Percentiles rank a stretch among this genome's conserved stretches.
Conservation (phyloP, 2,113 vertebrate genomes). For the Hippocampus zosterae region DNA sequence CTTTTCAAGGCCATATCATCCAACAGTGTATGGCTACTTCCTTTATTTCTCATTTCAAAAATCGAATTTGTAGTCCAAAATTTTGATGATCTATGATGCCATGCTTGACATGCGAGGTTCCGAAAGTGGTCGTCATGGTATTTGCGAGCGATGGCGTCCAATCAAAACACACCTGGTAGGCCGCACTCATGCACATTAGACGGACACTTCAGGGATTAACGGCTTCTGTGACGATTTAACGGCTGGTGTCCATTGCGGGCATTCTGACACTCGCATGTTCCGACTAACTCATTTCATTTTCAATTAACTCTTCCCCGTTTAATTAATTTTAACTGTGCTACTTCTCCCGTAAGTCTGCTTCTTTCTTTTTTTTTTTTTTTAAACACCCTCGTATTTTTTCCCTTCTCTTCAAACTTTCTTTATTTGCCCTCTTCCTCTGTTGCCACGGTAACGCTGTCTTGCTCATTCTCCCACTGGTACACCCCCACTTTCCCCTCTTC, state of each 20-base stretch:
- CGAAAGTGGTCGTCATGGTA: neutral
- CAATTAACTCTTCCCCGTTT: constrained; percentile 1
- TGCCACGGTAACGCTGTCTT: constrained; percentile 62
- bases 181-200: neutral
- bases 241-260: neutral
- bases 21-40: no score
- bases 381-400: neutral
- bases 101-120: neutral
- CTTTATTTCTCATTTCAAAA: no score
- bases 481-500: constrained; percentile 43
- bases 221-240: neutral
- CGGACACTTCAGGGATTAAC: neutral
- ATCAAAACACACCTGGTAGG: neutral
- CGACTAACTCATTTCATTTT: constrained; percentile 3
- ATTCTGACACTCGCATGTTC: neutral
- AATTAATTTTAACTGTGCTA: constrained; percentile 9
- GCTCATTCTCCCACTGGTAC: constrained; percentile 40
- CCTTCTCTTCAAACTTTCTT: constrained; percentile 37
- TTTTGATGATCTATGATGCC: no score
- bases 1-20: no score
- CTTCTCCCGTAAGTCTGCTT: neutral
- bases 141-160: neutral
- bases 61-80: no score
- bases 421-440: constrained; percentile 52
- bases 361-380: neutral